Evolutionary conservation across 2,888 invertebrate species (phyloP), one percentile per base, ranked within the genome.

Genomic region (Criorhina ranunculi): DNA sequence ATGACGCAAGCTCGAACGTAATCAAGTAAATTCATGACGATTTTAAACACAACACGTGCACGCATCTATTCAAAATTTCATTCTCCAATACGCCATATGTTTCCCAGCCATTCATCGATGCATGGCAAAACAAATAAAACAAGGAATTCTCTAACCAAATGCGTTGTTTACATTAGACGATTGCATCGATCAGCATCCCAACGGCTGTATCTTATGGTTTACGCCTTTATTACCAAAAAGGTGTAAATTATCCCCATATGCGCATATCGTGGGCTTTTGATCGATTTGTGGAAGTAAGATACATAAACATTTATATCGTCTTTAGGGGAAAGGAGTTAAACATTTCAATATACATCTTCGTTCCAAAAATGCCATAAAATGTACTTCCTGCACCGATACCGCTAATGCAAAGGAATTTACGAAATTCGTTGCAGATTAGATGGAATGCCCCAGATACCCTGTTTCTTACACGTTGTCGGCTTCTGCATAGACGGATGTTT

Each of bases 351-450:
- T 24, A 57, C 57, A 76, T 53, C 49, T 67, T 49, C 57, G 57
- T 57, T 29, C 62, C 15, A 37, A 57, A 75, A 73, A 73, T 15
- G 64, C 57, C 37, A 64, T 75, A 75, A 75, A 66, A 57, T 55
- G 35, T n/a, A 59, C 57, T 76, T 76, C 76, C 76, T 76, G 66
- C 49, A 67, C 29, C 17, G n/a, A 44, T 31, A 11, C 17, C 19
- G 51, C 29, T 44, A 8, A n/a, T 53, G 35, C 49, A 2, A 31
- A 46, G 40, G 46, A 57, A 49, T 76, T 67, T 66, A 76, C 76
- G 66, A 57, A 76, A 67, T 66, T 67, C 59, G 42, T 31, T 67
- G 76, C 76, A 76, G 66, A 76, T 76, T 76, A 75, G 42, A 31
- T 35, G 53, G 11, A 51, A 31, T 76, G 66, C 33, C 76, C 76